Base-by-base conservation (phyloP, 2,888 invertebrate species). In the Caenorhabditis becei region DNA sequence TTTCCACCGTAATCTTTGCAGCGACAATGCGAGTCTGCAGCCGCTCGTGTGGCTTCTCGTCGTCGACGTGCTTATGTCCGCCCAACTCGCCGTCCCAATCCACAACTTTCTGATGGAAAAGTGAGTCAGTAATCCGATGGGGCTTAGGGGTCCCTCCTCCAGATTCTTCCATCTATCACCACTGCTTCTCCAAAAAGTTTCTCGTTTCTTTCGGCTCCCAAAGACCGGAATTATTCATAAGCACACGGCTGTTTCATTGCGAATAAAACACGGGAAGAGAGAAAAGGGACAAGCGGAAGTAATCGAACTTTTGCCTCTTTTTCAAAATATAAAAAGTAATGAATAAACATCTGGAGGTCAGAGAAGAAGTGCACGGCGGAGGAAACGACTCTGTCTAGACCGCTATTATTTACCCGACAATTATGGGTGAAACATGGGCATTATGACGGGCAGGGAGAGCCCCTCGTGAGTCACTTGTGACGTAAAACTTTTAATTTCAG, bases 11-110 rank as follows among this genome's bases (percentile, higher is more conserved):
- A 74, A 51, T 65, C 65, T 28, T 72, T 85, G 69, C 82, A 85
- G 85, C 44, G 80, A 71, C 67, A 85, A 83, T 49, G 79, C 83
- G 47, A 79, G 83, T 74, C 82, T 83, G 28, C 79, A 85, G 65
- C 87, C 87, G 26, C 67, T 87, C 59, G 61, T 85, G 18, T 78
- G 75, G 51, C 84, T 87, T 37, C 83, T 86, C 28, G 44, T 87
- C 62, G 72, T 85, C 49, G 87, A 86, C 69, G 69, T 81, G 58
- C 74, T 82, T 23, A 74, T 86, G 49, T 79, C 85, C 35, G 66
- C 77, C 18, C 79, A 85, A 54, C 81, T 87, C 41, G 51, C 80
- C 67, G 63, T 71, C 24, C 86, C 87, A 14, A 74, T 86, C 69
- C 83, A 86, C 69, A 67, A 80, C 70, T 81, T 77, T 71, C 23